Base-by-base conservation (phyloP, 2,888 invertebrate species). In the Eupeodes latifasciatus region DNA sequence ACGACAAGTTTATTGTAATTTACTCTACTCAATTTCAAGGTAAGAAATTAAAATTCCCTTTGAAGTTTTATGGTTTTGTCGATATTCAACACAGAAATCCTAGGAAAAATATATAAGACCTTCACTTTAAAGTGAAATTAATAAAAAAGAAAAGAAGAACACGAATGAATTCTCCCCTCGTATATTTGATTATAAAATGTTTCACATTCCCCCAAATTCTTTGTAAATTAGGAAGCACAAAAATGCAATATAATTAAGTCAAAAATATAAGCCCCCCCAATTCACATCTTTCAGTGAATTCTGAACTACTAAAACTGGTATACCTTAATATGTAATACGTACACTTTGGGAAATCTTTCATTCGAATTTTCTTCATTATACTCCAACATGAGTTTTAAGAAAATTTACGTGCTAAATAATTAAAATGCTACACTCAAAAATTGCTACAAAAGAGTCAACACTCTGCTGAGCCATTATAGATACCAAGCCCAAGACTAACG, bases 321-420 rank as follows among this genome's bases (percentile, higher is more conserved):
- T n/a, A n/a, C n/a, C 12, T 1, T 47, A 9, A 5, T 11, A 12
- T 59, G 7, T 7, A 14, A 11, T 47, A 12, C 10, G 10, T 11
- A 47, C 4, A 47, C 16, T 69, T 51, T 34, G 11, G n/a, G 19
- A 71, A 76, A 67, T 80, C 66, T 62, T 77, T 84, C 53, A 72
- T 72, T 76, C 72, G 72, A 62, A 67, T 16, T 64, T 76, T 79
- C 83, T 71, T 83, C 78, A 80, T 86, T 83, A 40, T 7, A 79
- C 71, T 27, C 27, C 76, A 76, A 84, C 84, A 84, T 59, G 77
- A 76, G 67, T 84, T 87, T 76, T 77, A 67, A 87, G 72, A 55
- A 47, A 87, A 84, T 87, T 80, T 77, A 84, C 77, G 55, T 84
- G 69, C 49, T 84, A 80, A 87, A 87, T 87, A 87, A 87, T 87